Conservation (phyloP, 64 coral and sea anemone species). For the Actinia equina region DNA sequence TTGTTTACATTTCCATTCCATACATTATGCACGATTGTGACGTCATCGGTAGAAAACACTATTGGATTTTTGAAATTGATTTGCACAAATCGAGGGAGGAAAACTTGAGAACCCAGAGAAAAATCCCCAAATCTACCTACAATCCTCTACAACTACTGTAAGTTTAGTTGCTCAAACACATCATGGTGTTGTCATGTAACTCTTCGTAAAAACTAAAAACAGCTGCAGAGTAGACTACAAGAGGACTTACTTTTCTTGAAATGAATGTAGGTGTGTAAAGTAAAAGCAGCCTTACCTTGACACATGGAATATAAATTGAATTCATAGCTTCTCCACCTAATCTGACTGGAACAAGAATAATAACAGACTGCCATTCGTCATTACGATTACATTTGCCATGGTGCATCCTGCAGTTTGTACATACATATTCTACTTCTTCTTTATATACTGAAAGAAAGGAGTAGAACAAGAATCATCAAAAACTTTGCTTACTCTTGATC, state of each 20-base stretch:
- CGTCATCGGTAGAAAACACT: too few relatives aligned
- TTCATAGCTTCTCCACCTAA: slow-evolving; percentile 89
- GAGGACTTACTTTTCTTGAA: not conserved
- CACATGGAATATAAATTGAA: slow-evolving; percentile 88
- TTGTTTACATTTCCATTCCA: too few relatives aligned
- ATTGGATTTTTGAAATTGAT: too few relatives aligned
- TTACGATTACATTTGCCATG: slow-evolving; percentile 45
- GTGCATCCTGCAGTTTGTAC: slow-evolving; percentile 78
- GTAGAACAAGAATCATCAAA: not conserved
- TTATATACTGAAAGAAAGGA: slow-evolving; percentile 69
- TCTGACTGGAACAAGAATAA: slow-evolving; percentile 90
- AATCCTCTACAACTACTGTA: too few relatives aligned
- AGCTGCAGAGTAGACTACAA: not conserved
- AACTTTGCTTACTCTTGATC: too few relatives aligned
- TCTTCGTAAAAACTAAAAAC: too few relatives aligned
- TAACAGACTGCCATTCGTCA: slow-evolving; percentile 77
- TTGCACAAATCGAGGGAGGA: too few relatives aligned
- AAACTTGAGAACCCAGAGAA: too few relatives aligned
- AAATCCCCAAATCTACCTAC: too few relatives aligned
- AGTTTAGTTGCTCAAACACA: too few relatives aligned
- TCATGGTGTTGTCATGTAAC: too few relatives aligned
- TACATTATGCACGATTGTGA: too few relatives aligned
- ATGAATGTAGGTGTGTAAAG: not conserved
- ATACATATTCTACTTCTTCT: slow-evolving; percentile 79
- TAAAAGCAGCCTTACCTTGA: slow-evolving; percentile 46